phyloP scores from a whole-genome alignment of 2,113 vertebrate species.

The Apteryx owenii region DNA sequence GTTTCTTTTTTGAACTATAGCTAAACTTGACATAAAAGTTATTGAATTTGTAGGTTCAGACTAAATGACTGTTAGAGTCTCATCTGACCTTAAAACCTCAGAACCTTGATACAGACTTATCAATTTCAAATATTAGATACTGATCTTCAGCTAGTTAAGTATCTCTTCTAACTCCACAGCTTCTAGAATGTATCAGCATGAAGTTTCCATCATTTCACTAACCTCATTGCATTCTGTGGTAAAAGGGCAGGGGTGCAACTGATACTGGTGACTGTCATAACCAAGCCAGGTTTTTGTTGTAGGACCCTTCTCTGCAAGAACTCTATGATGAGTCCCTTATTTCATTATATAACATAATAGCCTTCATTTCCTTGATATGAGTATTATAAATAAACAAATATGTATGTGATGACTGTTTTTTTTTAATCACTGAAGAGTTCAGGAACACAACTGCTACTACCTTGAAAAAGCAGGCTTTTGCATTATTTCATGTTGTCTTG shows the following conservation, averaged over 20 bases:
- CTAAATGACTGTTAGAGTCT: neutral
- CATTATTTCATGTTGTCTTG: neutral
- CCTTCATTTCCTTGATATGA: neutral
- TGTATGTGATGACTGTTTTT: neutral
- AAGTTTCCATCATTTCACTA: neutral
- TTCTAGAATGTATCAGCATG: neutral
- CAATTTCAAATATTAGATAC: neutral
- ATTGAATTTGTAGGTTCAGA: neutral
- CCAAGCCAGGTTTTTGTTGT: neutral
- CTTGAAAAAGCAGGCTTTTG: neutral
- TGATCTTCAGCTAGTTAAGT: neutral
- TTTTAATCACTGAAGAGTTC: neutral
- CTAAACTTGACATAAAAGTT: neutral
- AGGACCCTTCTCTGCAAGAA: neutral
- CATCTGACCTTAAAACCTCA: neutral
- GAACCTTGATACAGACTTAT: neutral
- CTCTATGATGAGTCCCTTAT: neutral
- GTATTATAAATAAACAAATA: neutral
- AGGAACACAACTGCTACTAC: neutral
- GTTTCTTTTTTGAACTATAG: neutral
- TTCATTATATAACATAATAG: neutral
- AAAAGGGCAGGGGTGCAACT: neutral
- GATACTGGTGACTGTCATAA: neutral
- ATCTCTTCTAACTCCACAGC: neutral
- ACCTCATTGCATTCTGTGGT: neutral